These are phyloP conservation scores for Elgaria multicarinata DNA, from an alignment of 2,113 vertebrate genomes.

Conservation along the genomic window DNA sequence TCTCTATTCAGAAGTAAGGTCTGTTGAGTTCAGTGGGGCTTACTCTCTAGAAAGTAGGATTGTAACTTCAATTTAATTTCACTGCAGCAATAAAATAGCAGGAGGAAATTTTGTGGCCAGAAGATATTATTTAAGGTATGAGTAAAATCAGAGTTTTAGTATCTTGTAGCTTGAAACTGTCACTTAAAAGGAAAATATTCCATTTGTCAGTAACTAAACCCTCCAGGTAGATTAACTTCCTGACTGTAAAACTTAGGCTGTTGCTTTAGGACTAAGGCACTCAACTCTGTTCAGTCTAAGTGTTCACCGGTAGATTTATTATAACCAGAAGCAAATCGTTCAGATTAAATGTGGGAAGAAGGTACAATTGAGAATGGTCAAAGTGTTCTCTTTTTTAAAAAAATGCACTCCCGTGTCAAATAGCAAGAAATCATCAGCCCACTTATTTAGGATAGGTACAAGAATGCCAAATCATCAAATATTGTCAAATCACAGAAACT, in stretches of 20 bases:
- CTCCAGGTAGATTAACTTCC: slow-evolving; percentile 2
- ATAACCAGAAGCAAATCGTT: background rate
- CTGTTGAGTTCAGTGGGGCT: background rate
- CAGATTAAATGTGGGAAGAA: background rate
- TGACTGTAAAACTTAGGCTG: background rate
- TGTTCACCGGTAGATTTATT: background rate
- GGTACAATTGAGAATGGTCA: background rate
- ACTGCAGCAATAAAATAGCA: background rate
- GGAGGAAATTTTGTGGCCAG: background rate
- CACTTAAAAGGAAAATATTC: background rate
- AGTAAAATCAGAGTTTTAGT: background rate
- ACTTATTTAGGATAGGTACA: background rate
- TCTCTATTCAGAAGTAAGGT: background rate
- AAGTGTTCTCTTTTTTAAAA: background rate
- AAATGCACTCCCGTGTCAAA: background rate
- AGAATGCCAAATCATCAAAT: background rate
- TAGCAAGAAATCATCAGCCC: slow-evolving; percentile 22
- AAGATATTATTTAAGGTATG: background rate
- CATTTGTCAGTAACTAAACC: background rate
- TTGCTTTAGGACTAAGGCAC: background rate
- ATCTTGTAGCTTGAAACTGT: background rate
- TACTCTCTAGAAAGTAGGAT: background rate
- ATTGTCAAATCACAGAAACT: background rate
- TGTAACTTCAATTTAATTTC: background rate
- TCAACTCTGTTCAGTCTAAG: background rate